Evolutionary conservation across 2,113 vertebrate species (phyloP), one percentile per base, ranked within the genome.

Genomic region (Acanthochromis polyacanthus): DNA sequence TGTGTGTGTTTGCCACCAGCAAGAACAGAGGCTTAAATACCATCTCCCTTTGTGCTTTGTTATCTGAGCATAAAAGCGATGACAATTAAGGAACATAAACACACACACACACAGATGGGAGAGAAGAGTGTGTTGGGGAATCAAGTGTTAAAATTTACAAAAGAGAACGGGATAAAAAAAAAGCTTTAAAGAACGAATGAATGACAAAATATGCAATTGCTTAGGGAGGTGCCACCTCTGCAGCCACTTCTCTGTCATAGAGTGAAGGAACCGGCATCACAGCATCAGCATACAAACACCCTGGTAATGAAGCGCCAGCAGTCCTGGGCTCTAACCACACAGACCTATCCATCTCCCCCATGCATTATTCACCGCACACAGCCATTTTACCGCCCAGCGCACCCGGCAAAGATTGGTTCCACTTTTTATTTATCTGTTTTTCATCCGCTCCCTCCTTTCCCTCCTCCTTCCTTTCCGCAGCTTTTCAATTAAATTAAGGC

Each of bases 401-500:
- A 88, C 84, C 89, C 91, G 80, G 86, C 93, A 93, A 91, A 94
- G 92, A 95, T 95, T 94, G 93, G 90, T 94, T 93, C 92, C 92
- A 91, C 91, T 93, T 94, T 93, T 94, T 93, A 89, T 92, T 93
- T 92, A 88, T 92, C 92, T 92, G 86, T 93, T 93, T 91, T 91
- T 91, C 89, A 89, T 88, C 88, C 91, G 88, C 88, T 83, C 82
- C 82, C 87, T 85, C 71, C 75, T 22, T 79, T 78, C 66, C 88
- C 84, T 86, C 82, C 92, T 88, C 82, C 85, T 89, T 88, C 87
- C 84, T 90, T 85, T 89, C 82, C 62, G 78, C 87, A 78, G 89
- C 81, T 91, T 94, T 94, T 94, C 93, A 95, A 94, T 95, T 95
- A 94, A 95, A 95, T 95, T 94, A 95, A 93, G 91, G 93, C 91